phyloP scores from a whole-genome alignment of 1,140 invertebrate genomes.

The Ptiloglossa arizonensis region DNA sequence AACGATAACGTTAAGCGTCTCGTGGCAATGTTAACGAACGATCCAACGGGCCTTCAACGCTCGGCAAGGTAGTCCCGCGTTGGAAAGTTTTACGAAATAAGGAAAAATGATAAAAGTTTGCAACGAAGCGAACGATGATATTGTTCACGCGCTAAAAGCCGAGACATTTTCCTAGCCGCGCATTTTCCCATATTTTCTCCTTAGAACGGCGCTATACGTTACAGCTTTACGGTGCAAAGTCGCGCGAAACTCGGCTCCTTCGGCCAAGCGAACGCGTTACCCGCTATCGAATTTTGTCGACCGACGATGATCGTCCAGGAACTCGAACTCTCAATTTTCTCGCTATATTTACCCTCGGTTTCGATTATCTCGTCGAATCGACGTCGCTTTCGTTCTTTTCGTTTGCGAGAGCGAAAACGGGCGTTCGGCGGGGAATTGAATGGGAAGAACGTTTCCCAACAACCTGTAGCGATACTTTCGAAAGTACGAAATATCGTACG shows the following conservation, averaged over 20 bases:
- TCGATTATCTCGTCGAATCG: not conserved
- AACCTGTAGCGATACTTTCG: no score
- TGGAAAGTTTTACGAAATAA: slow-evolving; percentile 43
- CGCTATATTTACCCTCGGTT: not conserved
- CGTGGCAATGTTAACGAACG: slow-evolving; percentile 26
- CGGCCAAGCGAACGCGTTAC: not conserved
- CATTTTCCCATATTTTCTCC: slow-evolving; percentile 30
- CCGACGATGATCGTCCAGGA: not conserved
- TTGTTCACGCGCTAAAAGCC: slow-evolving; percentile 43
- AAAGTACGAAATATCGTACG: no score
- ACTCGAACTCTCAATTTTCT: slow-evolving; percentile 1
- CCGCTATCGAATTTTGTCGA: slow-evolving; percentile 15
- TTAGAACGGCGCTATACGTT: not conserved
- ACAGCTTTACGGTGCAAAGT: slow-evolving; percentile 3
- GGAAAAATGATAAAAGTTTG: slow-evolving; percentile 45
- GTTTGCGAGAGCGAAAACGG: not conserved
- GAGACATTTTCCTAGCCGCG: slow-evolving; percentile 17
- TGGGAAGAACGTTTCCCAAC: no score
- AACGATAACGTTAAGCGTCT: not conserved
- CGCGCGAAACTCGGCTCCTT: not conserved
- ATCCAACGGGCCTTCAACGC: not conserved
- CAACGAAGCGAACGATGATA: slow-evolving; percentile 19
- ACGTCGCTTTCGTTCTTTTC: rapidly evolving
- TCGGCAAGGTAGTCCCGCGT: not conserved
- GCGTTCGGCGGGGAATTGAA: no score